These are phyloP conservation scores for Epinotia ramella DNA, from an alignment of 2,888 invertebrate genomes.

Conservation along the genomic window DNA sequence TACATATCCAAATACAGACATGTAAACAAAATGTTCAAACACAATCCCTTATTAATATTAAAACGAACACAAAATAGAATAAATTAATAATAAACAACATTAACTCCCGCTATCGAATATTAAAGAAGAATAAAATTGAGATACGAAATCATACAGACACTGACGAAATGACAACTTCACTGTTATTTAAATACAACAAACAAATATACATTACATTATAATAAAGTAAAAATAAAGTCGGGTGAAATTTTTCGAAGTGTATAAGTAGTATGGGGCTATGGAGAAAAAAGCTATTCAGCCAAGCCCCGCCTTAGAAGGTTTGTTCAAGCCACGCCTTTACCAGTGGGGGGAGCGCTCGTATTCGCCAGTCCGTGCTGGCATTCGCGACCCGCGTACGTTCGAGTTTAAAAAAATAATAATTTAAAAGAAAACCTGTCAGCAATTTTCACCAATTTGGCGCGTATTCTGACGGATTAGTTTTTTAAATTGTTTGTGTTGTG, in stretches of 20 bases:
- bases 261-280: constrained; percentile 35
- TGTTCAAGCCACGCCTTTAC: constrained; percentile 64
- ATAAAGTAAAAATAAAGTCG: constrained; percentile 60
- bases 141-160: constrained; percentile 61
- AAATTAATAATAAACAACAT: constrained; percentile 30
- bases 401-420: constrained; percentile 51
- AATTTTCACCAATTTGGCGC: constrained; percentile 33
- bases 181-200: constrained; percentile 73
- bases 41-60: constrained; percentile 36
- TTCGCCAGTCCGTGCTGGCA: constrained; percentile 74
- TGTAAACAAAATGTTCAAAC: constrained; percentile 22
- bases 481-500: constrained; percentile 40
- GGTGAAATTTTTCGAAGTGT: constrained; percentile 41
- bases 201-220: constrained; percentile 78
- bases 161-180: constrained; percentile 68
- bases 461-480: constrained; percentile 36
- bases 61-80: constrained; percentile 27
- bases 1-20: constrained; percentile 13
- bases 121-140: constrained; percentile 61
- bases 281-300: constrained; percentile 41
- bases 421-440: constrained; percentile 43
- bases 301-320: constrained; percentile 65
- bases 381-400: constrained; percentile 74
- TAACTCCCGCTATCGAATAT: constrained; percentile 12
- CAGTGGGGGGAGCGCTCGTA: constrained; percentile 63